These are phyloP conservation scores for Garrulus glandarius DNA, from an alignment of 2,797 vertebrate genomes.

Conservation along the genomic window DNA sequence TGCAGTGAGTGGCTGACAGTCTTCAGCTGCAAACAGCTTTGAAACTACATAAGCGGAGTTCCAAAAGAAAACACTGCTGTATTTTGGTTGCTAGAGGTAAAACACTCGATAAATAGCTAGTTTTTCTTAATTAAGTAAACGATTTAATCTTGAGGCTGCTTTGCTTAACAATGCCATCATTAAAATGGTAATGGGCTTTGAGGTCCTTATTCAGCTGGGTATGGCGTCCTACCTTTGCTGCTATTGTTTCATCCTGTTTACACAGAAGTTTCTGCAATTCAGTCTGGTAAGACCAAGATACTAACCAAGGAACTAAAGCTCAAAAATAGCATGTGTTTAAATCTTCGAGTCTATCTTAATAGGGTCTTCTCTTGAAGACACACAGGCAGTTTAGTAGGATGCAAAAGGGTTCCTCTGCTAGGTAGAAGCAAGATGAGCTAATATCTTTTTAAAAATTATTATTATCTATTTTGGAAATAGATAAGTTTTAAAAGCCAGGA, in stretches of 20 bases:
- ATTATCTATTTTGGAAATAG: background rate
- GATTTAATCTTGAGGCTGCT: conserved; percentile 19
- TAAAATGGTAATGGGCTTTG: conserved; percentile 12
- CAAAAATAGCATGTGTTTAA: background rate
- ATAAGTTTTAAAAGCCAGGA: background rate
- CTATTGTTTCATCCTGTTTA: background rate
- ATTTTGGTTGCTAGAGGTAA: conserved; percentile 26
- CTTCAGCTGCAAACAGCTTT: conserved; percentile 56
- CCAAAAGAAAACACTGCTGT: conserved; percentile 6
- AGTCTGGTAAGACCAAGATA: background rate
- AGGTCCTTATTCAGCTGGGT: conserved; percentile 12
- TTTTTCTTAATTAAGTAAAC: conserved; percentile 25
- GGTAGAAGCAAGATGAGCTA: background rate
- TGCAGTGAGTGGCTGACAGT: conserved; percentile 38
- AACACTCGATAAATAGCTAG: background rate
- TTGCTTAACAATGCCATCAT: conserved; percentile 34
- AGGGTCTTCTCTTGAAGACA: background rate
- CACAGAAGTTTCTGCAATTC: background rate
- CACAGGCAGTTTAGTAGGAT: background rate
- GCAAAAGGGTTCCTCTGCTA: background rate
- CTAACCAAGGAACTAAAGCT: background rate
- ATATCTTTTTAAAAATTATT: background rate
- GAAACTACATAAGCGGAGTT: background rate
- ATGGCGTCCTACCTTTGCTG: conserved; percentile 26
- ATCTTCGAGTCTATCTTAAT: background rate